phyloP scores from a whole-genome alignment of 2,888 invertebrate genomes.

The Rutpela maculata region DNA sequence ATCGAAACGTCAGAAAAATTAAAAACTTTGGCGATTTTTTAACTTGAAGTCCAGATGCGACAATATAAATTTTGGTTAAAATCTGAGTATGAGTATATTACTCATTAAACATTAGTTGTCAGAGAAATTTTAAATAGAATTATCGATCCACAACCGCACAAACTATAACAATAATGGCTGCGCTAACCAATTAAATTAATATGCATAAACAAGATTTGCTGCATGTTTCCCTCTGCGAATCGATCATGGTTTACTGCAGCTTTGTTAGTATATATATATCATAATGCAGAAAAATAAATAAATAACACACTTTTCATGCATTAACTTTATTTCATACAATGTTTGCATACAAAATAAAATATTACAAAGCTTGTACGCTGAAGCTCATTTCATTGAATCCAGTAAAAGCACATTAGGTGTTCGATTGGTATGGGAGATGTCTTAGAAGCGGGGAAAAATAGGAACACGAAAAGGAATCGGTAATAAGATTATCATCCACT shows the following conservation, averaged over 20 bases:
- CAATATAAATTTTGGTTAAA: too few relatives aligned
- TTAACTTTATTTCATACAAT: constrained; percentile 21
- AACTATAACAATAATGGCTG: background rate
- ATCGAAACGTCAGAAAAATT: too few relatives aligned
- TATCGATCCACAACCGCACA: background rate
- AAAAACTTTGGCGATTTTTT: too few relatives aligned
- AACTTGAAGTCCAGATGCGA: too few relatives aligned
- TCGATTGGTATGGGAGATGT: background rate
- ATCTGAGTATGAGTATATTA: too few relatives aligned
- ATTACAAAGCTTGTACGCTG: constrained; percentile 19
- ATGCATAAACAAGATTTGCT: background rate
- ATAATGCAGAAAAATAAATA: constrained; percentile 26
- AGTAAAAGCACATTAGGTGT: constrained; percentile 18
- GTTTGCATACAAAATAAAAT: constrained; percentile 14
- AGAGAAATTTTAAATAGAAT: background rate
- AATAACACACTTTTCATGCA: constrained; percentile 24
- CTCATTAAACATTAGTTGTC: too few relatives aligned
- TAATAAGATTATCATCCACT: background rate
- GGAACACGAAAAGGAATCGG: background rate
- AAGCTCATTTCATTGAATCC: constrained; percentile 26
- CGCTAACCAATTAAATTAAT: background rate
- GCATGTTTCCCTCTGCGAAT: constrained; percentile 3
- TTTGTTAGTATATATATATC: background rate
- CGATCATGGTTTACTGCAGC: constrained; percentile 11
- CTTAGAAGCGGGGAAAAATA: background rate